Conservation (phyloP, 1,140 invertebrate species). For the Apis mellifera region DNA sequence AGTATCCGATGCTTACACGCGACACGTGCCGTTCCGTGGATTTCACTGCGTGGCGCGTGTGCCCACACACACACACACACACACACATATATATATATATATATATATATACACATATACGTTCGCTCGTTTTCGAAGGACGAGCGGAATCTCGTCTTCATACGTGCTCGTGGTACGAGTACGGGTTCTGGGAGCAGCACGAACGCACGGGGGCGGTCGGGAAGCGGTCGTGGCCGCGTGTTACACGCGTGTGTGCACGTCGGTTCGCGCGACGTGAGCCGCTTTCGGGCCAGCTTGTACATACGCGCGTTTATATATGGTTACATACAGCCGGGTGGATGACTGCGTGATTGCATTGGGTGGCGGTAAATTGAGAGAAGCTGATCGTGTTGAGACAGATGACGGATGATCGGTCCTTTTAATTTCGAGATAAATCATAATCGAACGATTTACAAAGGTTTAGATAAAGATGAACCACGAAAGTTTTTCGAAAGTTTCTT, state of each 20-base stretch:
- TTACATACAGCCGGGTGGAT: slow-evolving; percentile 19
- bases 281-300: slow-evolving; percentile 46
- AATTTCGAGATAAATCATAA: background rate
- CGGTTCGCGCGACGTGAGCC: background rate
- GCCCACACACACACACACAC: background rate
- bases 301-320: slow-evolving; percentile 60
- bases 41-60: background rate
- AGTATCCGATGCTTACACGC: slow-evolving; percentile 54
- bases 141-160: slow-evolving; percentile 17
- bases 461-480: too few relatives aligned
- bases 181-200: background rate
- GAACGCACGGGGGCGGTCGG: slow-evolving; percentile 44
- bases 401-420: background rate
- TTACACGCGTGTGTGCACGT: background rate
- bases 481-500: too few relatives aligned
- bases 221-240: background rate
- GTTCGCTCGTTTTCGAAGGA: slow-evolving; percentile 3
- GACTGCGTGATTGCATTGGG: background rate
- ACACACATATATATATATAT: too few relatives aligned
- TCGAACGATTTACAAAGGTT: too few relatives aligned
- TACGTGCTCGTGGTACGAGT: slow-evolving; percentile 25
- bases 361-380: background rate
- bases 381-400: background rate
- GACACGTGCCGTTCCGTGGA: slow-evolving; percentile 45
- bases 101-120: too few relatives aligned